A percentile compares a stretch with the other conserved stretches of the same genome.
Conservation (phyloP, 2,888 invertebrate genomes). For the Ganaspis brasiliensis region DNA sequence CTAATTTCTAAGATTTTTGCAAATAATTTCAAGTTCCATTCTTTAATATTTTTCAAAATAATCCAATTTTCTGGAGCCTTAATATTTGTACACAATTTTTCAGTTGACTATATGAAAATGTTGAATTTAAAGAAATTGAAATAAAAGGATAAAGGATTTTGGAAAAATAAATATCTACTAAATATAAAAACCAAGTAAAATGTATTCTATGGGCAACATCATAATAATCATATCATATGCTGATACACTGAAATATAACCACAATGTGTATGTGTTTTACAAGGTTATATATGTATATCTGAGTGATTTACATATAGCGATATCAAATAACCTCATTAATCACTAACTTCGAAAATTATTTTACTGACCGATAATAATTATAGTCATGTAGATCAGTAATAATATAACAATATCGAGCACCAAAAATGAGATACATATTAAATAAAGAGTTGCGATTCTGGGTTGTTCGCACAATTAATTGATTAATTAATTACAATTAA, state of each 20-base stretch:
- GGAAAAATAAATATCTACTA: conserved; percentile 71
- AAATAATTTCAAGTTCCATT: too few relatives aligned
- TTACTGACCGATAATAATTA: conserved; percentile 75
- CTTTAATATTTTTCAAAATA: too few relatives aligned
- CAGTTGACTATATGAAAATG: too few relatives aligned
- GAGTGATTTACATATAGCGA: conserved; percentile 75
- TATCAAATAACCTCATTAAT: conserved; percentile 76
- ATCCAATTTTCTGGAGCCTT: too few relatives aligned
- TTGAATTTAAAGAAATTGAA: too few relatives aligned
- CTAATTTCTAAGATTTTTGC: too few relatives aligned
- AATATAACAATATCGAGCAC: conserved; percentile 77
- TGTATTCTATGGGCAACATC: conserved; percentile 80
- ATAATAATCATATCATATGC: conserved; percentile 78
- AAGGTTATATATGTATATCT: conserved; percentile 68
- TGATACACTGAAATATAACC: conserved; percentile 80
- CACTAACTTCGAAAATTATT: conserved; percentile 71
- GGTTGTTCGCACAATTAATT: conserved; percentile 28
- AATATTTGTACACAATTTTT: too few relatives aligned
- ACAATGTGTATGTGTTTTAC: conserved; percentile 72
- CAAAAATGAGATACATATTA: conserved; percentile 74
- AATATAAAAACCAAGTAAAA: conserved; percentile 80
- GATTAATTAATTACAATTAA: conserved; percentile 50
- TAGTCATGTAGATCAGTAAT: conserved; percentile 73
- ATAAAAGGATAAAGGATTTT: background rate
- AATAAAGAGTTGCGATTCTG: conserved; percentile 40